Evolutionary conservation across 2,797 vertebrate genomes (phyloP).

Genomic region (Masticophis lateralis): DNA sequence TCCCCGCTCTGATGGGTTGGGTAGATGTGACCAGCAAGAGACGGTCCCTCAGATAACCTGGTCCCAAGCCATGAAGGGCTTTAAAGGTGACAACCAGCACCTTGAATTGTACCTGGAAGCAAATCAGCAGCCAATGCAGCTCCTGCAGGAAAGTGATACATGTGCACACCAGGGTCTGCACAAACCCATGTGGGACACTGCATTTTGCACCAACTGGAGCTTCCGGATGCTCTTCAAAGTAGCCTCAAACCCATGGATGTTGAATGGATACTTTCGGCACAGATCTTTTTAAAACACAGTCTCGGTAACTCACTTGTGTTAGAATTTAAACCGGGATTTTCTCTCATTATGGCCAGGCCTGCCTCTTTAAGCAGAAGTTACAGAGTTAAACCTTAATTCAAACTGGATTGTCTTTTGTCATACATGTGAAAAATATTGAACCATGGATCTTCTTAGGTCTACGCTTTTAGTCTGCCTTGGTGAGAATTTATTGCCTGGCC

Average conservation of each 20-base stretch:
- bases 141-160: too few relatives aligned
- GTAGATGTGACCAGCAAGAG: too few relatives aligned
- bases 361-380: background rate
- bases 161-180: too few relatives aligned
- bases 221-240: too few relatives aligned
- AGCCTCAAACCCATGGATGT: slow-evolving; percentile 9
- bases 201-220: too few relatives aligned
- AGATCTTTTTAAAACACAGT: background rate
- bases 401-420: background rate
- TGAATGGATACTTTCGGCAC: slow-evolving; percentile 40
- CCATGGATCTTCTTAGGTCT: background rate
- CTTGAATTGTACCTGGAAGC: too few relatives aligned
- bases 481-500: background rate
- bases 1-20: too few relatives aligned
- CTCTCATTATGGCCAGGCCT: background rate
- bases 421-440: background rate
- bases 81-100: too few relatives aligned
- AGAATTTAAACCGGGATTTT: background rate
- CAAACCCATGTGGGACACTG: too few relatives aligned
- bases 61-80: too few relatives aligned
- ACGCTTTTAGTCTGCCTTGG: background rate
- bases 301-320: background rate
- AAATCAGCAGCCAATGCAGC: too few relatives aligned
- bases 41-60: too few relatives aligned
- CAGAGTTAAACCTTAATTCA: background rate